Evolutionary conservation across 2,113 vertebrate genomes (phyloP).

Genomic region (Sakesphorus luctuosus): DNA sequence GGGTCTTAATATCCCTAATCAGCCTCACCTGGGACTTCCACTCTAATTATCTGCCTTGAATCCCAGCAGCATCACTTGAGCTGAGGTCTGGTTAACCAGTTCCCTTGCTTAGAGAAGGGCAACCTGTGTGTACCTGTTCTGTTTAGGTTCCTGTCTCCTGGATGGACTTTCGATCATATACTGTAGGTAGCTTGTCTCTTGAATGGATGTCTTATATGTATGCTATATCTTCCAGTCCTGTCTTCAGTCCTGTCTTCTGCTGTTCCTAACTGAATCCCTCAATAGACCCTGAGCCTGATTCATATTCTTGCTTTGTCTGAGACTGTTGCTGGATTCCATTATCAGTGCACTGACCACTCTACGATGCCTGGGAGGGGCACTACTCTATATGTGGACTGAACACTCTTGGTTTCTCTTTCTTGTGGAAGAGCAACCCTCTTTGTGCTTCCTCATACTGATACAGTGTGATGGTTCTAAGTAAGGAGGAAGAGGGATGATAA

Average conservation of each 20-base stretch:
- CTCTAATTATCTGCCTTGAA: not conserved
- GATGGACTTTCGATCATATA: rapidly evolving
- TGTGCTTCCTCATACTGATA: not conserved
- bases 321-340: not conserved
- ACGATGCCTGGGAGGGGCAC: not conserved
- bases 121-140: not conserved
- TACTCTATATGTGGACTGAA: not conserved
- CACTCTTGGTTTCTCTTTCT: not conserved
- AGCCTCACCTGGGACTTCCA: not conserved
- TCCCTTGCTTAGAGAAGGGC: not conserved
- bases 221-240: not conserved
- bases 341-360: not conserved
- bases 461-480: not conserved
- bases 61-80: not conserved
- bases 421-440: not conserved
- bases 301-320: not conserved
- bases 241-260: not conserved
- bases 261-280: not conserved
- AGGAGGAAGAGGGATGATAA: rapidly evolving
- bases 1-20: not conserved
- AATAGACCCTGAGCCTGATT: not conserved
- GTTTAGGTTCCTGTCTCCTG: not conserved
- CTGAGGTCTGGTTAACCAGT: not conserved
- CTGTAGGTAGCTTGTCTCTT: not conserved
- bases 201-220: not conserved